Conservation (phyloP, 2,113 vertebrate genomes). For the Microcebus ravelobensis region DNA sequence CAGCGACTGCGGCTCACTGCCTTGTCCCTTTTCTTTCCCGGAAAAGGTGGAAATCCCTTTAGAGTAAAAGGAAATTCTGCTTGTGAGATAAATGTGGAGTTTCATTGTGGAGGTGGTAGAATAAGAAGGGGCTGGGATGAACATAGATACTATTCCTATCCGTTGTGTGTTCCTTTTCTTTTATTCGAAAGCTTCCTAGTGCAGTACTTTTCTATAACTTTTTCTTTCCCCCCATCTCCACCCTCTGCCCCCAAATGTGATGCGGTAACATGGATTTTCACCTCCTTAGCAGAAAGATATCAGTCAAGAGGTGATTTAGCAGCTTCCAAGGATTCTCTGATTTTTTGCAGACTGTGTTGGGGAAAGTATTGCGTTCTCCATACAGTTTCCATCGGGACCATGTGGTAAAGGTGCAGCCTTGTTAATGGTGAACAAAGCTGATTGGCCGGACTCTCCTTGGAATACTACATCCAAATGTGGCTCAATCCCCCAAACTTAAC, state of each 20-base stretch:
- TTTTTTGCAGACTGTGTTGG: neutral
- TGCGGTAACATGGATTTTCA: neutral
- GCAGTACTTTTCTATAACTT: neutral
- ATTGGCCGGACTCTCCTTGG: neutral
- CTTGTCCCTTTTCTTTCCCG: neutral
- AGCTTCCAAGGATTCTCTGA: neutral
- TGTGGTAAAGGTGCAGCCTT: neutral
- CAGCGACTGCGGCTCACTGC: neutral
- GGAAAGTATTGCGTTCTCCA: neutral
- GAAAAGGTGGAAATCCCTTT: neutral
- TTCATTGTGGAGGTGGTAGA: neutral
- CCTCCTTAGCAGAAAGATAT: neutral
- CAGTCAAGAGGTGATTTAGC: neutral
- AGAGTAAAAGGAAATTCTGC: neutral
- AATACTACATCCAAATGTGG: neutral
- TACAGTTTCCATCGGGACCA: neutral
- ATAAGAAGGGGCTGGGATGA: neutral
- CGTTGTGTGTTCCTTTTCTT: neutral
- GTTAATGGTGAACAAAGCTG: neutral
- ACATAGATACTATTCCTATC: neutral
- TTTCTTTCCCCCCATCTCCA: no score
- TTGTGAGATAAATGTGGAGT: neutral
- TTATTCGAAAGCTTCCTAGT: neutral
- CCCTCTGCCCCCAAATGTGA: neutral
- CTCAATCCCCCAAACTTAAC: neutral